Conservation (phyloP, 2,797 vertebrate species). For the Neosilurus hyrtlii region DNA sequence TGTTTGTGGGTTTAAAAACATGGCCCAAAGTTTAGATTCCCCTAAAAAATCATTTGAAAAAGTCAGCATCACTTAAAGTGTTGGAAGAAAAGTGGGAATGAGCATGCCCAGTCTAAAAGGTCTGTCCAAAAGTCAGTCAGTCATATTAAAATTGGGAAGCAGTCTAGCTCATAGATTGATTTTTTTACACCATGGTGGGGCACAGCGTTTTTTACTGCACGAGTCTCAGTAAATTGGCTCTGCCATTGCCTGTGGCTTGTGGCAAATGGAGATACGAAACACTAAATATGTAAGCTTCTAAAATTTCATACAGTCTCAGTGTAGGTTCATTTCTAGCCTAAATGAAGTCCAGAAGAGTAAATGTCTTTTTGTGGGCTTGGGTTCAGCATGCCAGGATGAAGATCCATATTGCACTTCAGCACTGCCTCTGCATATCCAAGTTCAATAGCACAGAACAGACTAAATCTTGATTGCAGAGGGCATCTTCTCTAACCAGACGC, state of each 20-base stretch:
- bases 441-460: neutral
- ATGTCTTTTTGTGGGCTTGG: neutral
- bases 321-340: slow-evolving; percentile 3
- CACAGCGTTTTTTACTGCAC: neutral
- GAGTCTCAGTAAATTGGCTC: slow-evolving; percentile 4
- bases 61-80: neutral
- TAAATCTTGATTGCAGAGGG: slow-evolving; percentile 6
- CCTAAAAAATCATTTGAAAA: neutral
- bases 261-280: slow-evolving; percentile 15
- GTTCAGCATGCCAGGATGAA: neutral
- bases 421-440: neutral
- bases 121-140: neutral
- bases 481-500: neutral
- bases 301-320: neutral
- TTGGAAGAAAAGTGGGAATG: neutral
- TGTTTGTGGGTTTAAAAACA: neutral
- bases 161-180: slow-evolving; percentile 6
- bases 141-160: neutral
- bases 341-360: slow-evolving; percentile 24
- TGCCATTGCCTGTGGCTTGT: neutral
- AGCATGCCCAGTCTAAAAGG: neutral
- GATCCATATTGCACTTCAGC: neutral
- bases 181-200: slow-evolving; percentile 3
- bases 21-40: neutral
- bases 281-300: slow-evolving; percentile 22